Percentiles rank a stretch among this genome's conserved stretches.
phyloP scores from a whole-genome alignment of 2,888 invertebrate genomes.

The Corythucha ciliata region DNA sequence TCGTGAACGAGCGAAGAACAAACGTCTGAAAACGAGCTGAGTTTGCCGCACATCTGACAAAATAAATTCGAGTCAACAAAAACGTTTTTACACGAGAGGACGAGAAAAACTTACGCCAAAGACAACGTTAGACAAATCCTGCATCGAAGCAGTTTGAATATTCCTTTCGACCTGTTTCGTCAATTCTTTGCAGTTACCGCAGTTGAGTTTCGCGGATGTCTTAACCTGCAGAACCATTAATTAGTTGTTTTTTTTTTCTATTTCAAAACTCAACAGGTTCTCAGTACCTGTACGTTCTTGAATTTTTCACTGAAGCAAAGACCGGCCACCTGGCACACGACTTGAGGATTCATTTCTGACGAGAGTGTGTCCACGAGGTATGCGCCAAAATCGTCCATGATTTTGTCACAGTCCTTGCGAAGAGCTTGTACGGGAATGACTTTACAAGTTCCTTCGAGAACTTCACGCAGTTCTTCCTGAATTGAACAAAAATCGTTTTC shows the following conservation, averaged over 20 bases:
- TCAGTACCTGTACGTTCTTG: slow-evolving; percentile 15
- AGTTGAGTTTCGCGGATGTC: slow-evolving; percentile 36
- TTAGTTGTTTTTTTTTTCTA: background rate
- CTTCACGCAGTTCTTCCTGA: slow-evolving; percentile 70
- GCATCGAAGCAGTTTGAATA: slow-evolving; percentile 48
- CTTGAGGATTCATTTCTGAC: slow-evolving; percentile 84
- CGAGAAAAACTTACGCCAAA: slow-evolving; percentile 43
- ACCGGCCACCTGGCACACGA: slow-evolving; percentile 79
- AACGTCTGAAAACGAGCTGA: slow-evolving; percentile 66
- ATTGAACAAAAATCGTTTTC: background rate
- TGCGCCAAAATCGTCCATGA: slow-evolving; percentile 77
- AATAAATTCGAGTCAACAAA: background rate
- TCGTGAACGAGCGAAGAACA: slow-evolving; percentile 62
- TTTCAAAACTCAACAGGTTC: background rate
- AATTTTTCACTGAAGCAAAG: slow-evolving; percentile 59
- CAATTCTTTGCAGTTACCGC: slow-evolving; percentile 48
- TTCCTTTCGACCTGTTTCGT: slow-evolving; percentile 47
- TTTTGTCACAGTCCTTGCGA: slow-evolving; percentile 61
- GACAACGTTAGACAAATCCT: slow-evolving; percentile 49
- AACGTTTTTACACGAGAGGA: background rate
- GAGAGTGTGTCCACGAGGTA: slow-evolving; percentile 78
- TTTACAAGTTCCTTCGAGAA: slow-evolving; percentile 79
- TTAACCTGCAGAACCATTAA: background rate
- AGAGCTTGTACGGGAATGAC: slow-evolving; percentile 66
- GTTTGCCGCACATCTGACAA: slow-evolving; percentile 52